A percentile compares a stretch with the other conserved stretches of the same genome.
phyloP scores from a whole-genome alignment of 2,888 invertebrate species.

The Auanema freiburgensis region DNA sequence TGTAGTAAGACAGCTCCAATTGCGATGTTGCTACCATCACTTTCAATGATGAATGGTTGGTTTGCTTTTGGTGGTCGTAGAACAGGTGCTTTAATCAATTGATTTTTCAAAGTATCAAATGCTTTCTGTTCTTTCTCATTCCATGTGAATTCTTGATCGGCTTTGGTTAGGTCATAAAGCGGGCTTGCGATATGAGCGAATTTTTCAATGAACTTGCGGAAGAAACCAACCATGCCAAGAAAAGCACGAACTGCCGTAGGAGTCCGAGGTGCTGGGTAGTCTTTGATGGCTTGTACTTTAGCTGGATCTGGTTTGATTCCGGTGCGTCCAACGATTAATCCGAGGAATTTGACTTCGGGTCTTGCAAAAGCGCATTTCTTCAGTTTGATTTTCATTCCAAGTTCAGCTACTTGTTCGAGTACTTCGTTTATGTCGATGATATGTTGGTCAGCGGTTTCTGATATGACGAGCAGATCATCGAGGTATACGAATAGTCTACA shows the following conservation, averaged over 20 bases:
- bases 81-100: conserved; percentile 22
- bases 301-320: conserved; percentile 34
- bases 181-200: conserved; percentile 34
- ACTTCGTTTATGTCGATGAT: conserved; percentile 8
- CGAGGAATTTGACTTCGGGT: conserved; percentile 36
- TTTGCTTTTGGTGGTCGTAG: conserved; percentile 14
- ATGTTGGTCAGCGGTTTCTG: conserved; percentile 2
- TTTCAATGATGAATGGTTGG: conserved; percentile 25
- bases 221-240: conserved; percentile 34
- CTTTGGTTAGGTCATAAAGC: conserved; percentile 28
- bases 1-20: conserved; percentile 28
- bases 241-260: conserved; percentile 25
- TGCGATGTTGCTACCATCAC: conserved; percentile 26
- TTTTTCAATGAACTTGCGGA: conserved; percentile 31
- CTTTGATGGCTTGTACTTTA: conserved; percentile 23
- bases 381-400: conserved; percentile 25
- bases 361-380: conserved; percentile 32
- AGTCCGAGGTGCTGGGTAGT: conserved; percentile 23
- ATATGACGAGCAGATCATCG: conserved; percentile 30
- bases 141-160: conserved; percentile 23
- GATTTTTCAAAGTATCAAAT: conserved; percentile 25
- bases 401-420: not conserved
- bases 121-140: conserved; percentile 12
- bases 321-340: conserved; percentile 28
- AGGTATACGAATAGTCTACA: conserved; percentile 27